Evolutionary conservation across 2,113 vertebrate genomes (phyloP).

Genomic region (Mormyrus iriodes): DNA sequence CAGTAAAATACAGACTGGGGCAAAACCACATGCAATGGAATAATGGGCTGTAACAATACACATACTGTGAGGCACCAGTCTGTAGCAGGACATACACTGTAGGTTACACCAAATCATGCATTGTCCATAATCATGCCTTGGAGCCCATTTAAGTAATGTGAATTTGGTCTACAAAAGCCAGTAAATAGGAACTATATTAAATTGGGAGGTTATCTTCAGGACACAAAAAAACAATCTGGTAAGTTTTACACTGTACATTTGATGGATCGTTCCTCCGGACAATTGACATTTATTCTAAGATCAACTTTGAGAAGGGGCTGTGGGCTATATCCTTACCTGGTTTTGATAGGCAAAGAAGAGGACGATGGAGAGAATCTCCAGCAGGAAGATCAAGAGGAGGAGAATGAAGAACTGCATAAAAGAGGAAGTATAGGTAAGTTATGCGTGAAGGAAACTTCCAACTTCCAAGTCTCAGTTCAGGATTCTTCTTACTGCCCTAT

Average conservation of each 20-base stretch:
- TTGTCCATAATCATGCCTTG: not conserved
- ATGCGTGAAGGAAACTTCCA: not conserved
- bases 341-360: constrained; percentile 94
- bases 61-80: not conserved
- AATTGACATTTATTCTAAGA: not conserved
- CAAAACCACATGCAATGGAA: not conserved
- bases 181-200: not conserved
- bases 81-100: not conserved
- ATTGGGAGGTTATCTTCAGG: not conserved
- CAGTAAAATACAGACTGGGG: not conserved
- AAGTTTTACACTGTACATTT: not conserved
- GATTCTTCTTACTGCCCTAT: not conserved
- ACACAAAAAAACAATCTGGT: not conserved
- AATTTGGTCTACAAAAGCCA: not conserved
- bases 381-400: constrained; percentile 85
- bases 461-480: not conserved
- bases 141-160: not conserved
- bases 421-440: constrained; percentile 12
- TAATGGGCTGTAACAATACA: not conserved
- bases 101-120: not conserved
- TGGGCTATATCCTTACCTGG: constrained; percentile 65
- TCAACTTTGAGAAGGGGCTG: not conserved
- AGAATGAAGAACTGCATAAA: constrained; percentile 87
- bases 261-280: not conserved
- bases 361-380: constrained; percentile 81